These are phyloP conservation scores for Anastrepha ludens DNA, from an alignment of 1,140 invertebrate species.

Conservation along the genomic window DNA sequence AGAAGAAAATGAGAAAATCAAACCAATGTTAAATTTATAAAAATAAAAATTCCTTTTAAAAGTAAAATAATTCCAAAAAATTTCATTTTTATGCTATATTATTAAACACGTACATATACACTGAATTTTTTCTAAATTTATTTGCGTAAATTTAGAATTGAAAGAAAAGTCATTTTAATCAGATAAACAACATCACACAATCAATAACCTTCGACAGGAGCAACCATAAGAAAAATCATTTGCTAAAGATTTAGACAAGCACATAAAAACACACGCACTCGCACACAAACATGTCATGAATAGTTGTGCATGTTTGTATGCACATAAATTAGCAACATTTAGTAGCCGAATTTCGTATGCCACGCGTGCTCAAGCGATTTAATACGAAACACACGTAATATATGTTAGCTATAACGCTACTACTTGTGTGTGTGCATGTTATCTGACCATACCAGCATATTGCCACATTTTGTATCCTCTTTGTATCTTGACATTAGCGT, in stretches of 20 bases:
- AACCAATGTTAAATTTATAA: too few species aligned
- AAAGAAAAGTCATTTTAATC: not conserved
- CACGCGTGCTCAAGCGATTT: not conserved
- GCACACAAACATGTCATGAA: not conserved
- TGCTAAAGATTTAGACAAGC: constrained; percentile 3
- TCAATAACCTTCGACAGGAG: not conserved
- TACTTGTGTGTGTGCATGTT: not conserved
- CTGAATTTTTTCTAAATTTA: not conserved
- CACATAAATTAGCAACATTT: constrained; percentile 37
- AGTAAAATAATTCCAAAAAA: too few species aligned
- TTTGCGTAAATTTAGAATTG: not conserved
- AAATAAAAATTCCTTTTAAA: too few species aligned
- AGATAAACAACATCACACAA: not conserved
- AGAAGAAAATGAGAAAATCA: too few species aligned
- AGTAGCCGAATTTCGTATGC: not conserved
- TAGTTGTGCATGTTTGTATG: not conserved
- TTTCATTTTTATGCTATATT: too few species aligned
- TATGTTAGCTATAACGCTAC: not conserved
- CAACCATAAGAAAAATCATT: not conserved
- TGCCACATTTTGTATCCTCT: not conserved
- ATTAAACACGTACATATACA: not conserved
- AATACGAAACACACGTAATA: not conserved
- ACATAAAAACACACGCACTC: not conserved
- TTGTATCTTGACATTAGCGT: not conserved
- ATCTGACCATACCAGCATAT: not conserved